A percentile compares a stretch with the other conserved stretches of the same genome.
Conservation (phyloP, 2,113 vertebrate species). For the Thunnus maccoyii region DNA sequence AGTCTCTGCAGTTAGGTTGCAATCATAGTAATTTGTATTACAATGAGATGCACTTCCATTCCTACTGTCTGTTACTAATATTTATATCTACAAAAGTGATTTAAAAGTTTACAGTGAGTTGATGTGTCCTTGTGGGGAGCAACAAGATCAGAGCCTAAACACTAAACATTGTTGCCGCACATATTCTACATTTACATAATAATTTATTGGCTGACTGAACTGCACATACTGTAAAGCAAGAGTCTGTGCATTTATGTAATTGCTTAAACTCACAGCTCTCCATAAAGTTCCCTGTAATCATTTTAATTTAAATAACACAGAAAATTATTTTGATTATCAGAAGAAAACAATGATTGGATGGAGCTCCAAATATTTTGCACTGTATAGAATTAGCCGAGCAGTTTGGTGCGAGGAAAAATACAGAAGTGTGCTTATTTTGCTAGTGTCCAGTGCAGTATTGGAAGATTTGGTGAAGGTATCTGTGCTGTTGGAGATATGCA, state of each 20-base stretch:
- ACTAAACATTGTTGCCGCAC: too few species aligned
- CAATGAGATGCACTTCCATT: neutral
- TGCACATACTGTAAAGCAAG: neutral
- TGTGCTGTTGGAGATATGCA: too few species aligned
- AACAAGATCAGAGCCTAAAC: too few species aligned
- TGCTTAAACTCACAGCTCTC: neutral
- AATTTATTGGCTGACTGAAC: neutral
- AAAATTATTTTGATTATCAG: constrained; percentile 1
- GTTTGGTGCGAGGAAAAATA: too few species aligned
- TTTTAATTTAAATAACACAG: neutral
- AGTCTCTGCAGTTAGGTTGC: neutral
- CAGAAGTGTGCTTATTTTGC: too few species aligned
- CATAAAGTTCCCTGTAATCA: constrained; percentile 6
- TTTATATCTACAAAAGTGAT: neutral
- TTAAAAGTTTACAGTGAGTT: neutral
- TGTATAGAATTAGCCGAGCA: too few species aligned
- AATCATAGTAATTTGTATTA: neutral
- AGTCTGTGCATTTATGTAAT: neutral
- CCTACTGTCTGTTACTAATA: neutral
- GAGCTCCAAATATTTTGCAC: neutral
- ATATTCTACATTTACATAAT: too few species aligned
- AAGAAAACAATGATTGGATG: neutral
- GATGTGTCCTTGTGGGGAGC: too few species aligned
- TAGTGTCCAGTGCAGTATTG: too few species aligned
- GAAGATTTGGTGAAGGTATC: too few species aligned